Percentiles rank a stretch among this genome's conserved stretches.
Conservation (phyloP, 2,888 invertebrate species). For the Xestia sexstrigata region DNA sequence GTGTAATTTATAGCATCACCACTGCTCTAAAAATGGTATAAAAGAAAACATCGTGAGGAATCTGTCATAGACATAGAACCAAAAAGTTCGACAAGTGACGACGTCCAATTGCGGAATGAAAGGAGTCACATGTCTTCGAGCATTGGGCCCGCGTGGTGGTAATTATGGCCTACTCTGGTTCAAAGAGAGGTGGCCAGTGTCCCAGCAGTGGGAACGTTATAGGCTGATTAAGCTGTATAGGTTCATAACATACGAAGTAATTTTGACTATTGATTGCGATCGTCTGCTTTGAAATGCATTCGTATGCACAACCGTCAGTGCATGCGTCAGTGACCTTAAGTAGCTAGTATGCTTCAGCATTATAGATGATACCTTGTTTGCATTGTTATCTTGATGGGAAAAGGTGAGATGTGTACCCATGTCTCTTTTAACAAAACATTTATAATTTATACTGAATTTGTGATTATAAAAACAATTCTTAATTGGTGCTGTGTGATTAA, state of each 20-base stretch:
- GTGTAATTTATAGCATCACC: neutral
- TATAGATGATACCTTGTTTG: conserved; percentile 4
- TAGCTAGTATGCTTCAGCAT: neutral
- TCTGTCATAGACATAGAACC: neutral
- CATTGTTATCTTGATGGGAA: conserved; percentile 13
- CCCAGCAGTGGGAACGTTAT: neutral
- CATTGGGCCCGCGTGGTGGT: neutral
- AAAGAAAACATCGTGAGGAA: neutral
- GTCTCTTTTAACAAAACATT: conserved; percentile 5
- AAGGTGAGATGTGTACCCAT: conserved; percentile 1
- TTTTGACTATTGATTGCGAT: conserved; percentile 5
- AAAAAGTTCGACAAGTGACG: neutral
- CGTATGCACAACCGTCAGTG: conserved; percentile 10
- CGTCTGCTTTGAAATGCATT: conserved; percentile 13
- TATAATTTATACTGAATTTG: neutral
- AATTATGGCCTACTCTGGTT: neutral
- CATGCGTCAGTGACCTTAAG: neutral
- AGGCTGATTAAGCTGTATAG: neutral
- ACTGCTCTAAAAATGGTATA: neutral
- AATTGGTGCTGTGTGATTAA: neutral
- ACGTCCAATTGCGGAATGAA: neutral
- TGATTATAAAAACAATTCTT: neutral
- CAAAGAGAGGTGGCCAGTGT: neutral
- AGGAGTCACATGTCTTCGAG: neutral
- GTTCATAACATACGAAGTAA: neutral